phyloP scores from a whole-genome alignment of 2,888 invertebrate genomes.

The Harpalus rubripes region DNA sequence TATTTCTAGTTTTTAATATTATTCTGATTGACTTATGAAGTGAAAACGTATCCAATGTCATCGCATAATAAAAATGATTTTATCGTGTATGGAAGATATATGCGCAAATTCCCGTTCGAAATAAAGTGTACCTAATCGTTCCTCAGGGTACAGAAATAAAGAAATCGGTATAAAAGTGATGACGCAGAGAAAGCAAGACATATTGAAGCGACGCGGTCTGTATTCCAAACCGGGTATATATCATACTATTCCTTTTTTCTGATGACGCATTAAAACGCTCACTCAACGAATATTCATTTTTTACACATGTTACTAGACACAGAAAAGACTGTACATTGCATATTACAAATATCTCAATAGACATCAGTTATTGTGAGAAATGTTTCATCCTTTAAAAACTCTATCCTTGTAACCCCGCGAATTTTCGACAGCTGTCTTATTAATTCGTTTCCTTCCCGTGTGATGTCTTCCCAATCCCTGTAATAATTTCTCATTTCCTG shows the following conservation, averaged over 20 bases:
- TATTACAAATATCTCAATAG: too few relatives aligned
- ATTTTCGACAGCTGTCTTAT: constrained; percentile 62
- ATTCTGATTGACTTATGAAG: not conserved
- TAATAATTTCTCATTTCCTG: constrained; percentile 62
- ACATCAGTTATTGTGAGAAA: too few relatives aligned
- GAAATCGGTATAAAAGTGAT: constrained; percentile 15
- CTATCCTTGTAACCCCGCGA: not conserved
- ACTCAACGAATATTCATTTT: constrained; percentile 49
- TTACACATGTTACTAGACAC: constrained; percentile 9
- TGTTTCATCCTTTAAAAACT: too few relatives aligned
- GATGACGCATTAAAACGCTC: constrained; percentile 40
- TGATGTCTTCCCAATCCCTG: constrained; percentile 34
- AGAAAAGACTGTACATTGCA: too few relatives aligned
- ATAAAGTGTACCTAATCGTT: constrained; percentile 22
- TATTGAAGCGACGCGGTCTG: constrained; percentile 8
- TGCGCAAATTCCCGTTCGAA: constrained; percentile 2
- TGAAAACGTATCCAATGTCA: not conserved
- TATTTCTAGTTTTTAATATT: too few relatives aligned
- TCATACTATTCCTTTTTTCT: constrained; percentile 35
- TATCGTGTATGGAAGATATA: not conserved
- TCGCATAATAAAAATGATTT: not conserved
- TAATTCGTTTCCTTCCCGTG: constrained; percentile 45
- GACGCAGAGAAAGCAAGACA: constrained; percentile 1
- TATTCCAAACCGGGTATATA: not conserved
- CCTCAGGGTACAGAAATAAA: constrained; percentile 10